These are phyloP conservation scores for Embidobia sp. DNA, from an alignment of 2,888 invertebrate species.

Conservation along the genomic window DNA sequence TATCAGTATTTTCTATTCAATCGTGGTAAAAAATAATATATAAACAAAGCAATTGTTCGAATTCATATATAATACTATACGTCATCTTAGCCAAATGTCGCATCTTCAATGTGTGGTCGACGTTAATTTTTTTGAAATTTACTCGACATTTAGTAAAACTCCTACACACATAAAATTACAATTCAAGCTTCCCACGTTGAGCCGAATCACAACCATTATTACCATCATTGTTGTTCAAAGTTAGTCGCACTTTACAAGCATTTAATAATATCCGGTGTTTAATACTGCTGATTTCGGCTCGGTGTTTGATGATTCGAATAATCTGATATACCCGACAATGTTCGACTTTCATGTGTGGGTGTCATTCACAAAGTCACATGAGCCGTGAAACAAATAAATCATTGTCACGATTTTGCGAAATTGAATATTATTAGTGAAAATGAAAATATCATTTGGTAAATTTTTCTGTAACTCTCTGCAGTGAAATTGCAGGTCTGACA, in stretches of 20 bases:
- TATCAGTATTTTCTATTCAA: no score
- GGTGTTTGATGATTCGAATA: conserved; percentile 39
- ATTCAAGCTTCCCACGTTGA: conserved; percentile 42
- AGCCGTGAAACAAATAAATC: conserved; percentile 27
- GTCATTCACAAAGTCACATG: conserved; percentile 25
- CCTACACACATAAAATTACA: conserved; percentile 37
- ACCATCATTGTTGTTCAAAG: conserved; percentile 30
- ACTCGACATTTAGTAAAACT: conserved; percentile 38
- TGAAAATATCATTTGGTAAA: neutral
- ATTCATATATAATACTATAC: no score
- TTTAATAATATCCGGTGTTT: conserved; percentile 58
- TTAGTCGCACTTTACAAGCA: conserved; percentile 43
- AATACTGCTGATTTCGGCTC: conserved; percentile 42
- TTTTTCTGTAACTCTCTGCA: neutral
- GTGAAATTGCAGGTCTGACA: conserved; percentile 13
- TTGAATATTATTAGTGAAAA: no score
- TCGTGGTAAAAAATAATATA: no score
- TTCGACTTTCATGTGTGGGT: conserved; percentile 17
- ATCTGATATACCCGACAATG: conserved; percentile 21
- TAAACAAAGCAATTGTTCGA: no score
- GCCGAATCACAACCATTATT: conserved; percentile 26
- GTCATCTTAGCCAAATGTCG: no score
- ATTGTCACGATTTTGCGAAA: conserved; percentile 20
- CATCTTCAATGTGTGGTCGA: no score
- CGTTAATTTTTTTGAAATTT: conserved; percentile 38